Conservation (phyloP, 1,140 invertebrate genomes). For the Pachypeltis micranthus region DNA sequence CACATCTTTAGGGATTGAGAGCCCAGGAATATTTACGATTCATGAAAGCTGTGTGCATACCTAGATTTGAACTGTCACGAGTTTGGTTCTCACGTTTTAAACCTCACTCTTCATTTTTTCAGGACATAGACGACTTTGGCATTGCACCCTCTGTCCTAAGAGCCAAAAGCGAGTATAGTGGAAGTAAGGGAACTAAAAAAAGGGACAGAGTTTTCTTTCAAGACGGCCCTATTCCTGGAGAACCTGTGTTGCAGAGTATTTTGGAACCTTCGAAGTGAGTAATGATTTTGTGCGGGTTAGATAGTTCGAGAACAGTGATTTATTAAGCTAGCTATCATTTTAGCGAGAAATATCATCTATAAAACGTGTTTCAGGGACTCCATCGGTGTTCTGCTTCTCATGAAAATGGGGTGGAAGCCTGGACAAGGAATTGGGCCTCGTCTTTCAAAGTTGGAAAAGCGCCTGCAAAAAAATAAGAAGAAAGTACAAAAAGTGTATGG, state of each 20-base stretch:
- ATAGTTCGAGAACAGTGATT: no score
- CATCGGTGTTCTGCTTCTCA: conserved; percentile 72
- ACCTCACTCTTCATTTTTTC: no score
- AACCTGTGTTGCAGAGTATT: conserved; percentile 63
- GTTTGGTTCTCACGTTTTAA: no score
- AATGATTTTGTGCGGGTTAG: conserved; percentile 15
- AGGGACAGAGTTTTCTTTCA: conserved; percentile 35
- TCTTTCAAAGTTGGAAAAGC: conserved; percentile 47
- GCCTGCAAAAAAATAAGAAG: conserved; percentile 32
- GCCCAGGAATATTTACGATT: no score
- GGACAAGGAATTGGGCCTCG: conserved; percentile 81
- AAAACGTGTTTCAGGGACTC: conserved; percentile 56
- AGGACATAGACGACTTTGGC: conserved; percentile 86
- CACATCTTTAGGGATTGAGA: no score
- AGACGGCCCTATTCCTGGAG: conserved; percentile 64
- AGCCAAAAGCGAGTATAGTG: conserved; percentile 60
- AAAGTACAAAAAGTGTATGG: conserved; percentile 51
- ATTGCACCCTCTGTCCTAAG: conserved; percentile 79
- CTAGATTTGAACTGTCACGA: no score
- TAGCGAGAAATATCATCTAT: background rate
- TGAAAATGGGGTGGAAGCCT: conserved; percentile 79
- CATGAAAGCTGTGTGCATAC: no score
- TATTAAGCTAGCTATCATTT: no score
- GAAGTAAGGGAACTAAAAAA: conserved; percentile 29
- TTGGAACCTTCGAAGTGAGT: conserved; percentile 59